Evolutionary conservation across 1,140 invertebrate species (phyloP).

Genomic region (Orius insidiosus): DNA sequence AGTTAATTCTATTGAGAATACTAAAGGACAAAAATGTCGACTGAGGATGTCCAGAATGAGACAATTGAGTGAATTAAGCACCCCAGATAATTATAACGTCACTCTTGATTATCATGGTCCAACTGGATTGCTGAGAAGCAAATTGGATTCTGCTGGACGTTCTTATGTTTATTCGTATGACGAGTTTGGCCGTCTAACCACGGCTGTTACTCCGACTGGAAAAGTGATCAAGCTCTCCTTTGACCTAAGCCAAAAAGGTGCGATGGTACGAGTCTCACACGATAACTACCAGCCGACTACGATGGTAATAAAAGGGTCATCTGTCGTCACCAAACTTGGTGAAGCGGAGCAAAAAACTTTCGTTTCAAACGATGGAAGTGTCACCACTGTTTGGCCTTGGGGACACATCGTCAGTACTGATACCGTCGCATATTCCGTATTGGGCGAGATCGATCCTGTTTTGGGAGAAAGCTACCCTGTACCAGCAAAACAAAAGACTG

Average conservation of each 20-base stretch:
- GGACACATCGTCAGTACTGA: constrained; percentile 67
- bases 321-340: constrained; percentile 57
- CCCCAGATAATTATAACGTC: constrained; percentile 79
- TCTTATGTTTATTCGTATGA: constrained; percentile 92
- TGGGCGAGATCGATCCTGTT: constrained; percentile 65
- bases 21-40: constrained; percentile 80
- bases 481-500: constrained; percentile 72
- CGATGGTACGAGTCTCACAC: constrained; percentile 65
- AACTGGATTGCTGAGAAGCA: constrained; percentile 70
- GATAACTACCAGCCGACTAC: constrained; percentile 65
- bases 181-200: constrained; percentile 77
- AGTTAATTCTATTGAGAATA: constrained; percentile 87
- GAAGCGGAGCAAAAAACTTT: constrained; percentile 64
- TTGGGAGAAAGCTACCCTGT: constrained; percentile 78
- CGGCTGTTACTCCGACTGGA: constrained; percentile 81
- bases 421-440: constrained; percentile 64
- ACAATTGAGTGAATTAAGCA: constrained; percentile 71
- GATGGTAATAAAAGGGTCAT: constrained; percentile 72
- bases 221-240: constrained; percentile 70
- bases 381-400: constrained; percentile 63
- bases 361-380: constrained; percentile 63
- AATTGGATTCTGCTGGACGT: constrained; percentile 74
- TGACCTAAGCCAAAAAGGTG: constrained; percentile 73
- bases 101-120: constrained; percentile 85
- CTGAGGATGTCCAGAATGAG: constrained; percentile 76